Evolutionary conservation across 2,113 vertebrate species (phyloP).

Genomic region (Chloropsis cyanopogon): DNA sequence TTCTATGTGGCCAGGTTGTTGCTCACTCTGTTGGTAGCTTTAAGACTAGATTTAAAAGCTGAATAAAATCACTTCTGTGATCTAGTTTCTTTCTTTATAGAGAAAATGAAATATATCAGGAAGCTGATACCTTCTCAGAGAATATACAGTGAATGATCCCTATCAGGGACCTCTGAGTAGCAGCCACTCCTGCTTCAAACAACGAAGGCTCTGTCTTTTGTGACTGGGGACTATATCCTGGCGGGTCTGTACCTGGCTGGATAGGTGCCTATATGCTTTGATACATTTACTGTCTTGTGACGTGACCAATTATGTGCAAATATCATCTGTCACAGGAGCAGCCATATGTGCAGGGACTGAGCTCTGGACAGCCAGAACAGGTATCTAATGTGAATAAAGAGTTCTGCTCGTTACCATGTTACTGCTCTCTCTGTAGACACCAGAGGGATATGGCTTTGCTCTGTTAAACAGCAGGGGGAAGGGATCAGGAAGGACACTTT

Average conservation of each 20-base stretch:
- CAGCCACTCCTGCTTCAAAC: background rate
- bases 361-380: background rate
- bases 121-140: background rate
- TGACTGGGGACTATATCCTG: background rate
- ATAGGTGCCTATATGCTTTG: background rate
- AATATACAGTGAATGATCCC: background rate
- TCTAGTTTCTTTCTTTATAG: background rate
- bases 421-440: background rate
- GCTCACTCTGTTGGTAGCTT: background rate
- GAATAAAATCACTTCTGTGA: background rate
- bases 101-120: background rate
- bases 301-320: background rate
- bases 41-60: background rate
- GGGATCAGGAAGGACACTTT: background rate
- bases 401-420: background rate
- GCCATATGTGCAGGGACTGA: background rate
- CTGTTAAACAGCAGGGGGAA: background rate
- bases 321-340: background rate
- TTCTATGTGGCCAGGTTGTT: background rate
- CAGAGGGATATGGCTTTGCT: background rate
- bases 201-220: background rate
- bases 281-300: background rate
- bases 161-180: background rate
- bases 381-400: rapidly evolving
- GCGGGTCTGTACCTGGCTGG: background rate